Evolutionary conservation across 2,888 invertebrate genomes (phyloP).

Genomic region (Halictus ligatus): DNA sequence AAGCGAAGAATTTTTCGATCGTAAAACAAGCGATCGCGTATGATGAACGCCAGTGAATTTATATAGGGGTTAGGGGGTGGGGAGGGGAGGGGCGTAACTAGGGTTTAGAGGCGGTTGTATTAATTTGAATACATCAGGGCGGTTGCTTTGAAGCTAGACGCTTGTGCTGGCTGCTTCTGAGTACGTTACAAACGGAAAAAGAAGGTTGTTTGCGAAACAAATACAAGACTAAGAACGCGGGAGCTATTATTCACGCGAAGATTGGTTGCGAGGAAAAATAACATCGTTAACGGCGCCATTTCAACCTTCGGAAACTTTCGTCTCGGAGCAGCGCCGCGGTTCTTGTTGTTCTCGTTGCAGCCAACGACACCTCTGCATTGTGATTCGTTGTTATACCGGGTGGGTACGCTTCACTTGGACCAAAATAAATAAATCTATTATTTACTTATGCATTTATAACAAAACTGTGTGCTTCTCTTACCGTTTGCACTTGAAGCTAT

Average conservation of each 20-base stretch:
- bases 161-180: neutral
- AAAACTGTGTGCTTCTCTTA: neutral
- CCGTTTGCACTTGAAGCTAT: too few species aligned
- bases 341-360: neutral
- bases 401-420: neutral
- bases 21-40: constrained; percentile 3
- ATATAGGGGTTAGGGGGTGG: too few species aligned
- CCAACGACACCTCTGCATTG: neutral
- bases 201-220: neutral
- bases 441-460: neutral
- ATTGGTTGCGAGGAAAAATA: neutral
- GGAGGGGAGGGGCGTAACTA: neutral
- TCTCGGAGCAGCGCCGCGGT: neutral
- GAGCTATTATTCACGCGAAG: neutral
- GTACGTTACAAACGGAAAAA: neutral
- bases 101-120: constrained; percentile 5
- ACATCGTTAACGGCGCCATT: neutral
- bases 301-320: neutral
- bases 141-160: neutral
- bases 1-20: constrained; percentile 20
- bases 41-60: constrained; percentile 16
- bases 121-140: constrained; percentile 22
- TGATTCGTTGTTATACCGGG: neutral
- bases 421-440: neutral
- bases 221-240: neutral